Base-by-base conservation (phyloP, 1,140 invertebrate genomes). In the Aphaenogaster rudis region DNA sequence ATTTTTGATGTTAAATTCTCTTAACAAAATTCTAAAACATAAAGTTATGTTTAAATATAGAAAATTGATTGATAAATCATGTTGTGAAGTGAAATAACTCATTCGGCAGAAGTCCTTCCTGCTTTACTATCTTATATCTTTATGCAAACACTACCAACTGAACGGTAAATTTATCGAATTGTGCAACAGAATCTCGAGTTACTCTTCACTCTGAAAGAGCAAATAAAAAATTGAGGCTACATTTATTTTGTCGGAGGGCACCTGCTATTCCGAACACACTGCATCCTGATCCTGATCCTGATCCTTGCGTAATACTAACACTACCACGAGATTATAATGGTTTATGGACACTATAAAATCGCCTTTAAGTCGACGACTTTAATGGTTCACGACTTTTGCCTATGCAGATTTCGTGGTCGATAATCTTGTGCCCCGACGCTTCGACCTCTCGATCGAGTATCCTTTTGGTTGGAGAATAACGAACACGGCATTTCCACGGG, bases 341-440 rank as follows among this genome's bases (percentile, higher is more conserved):
- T 93, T 94, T 94, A 93, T 89, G 92, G 90, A 61, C 66, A 78
- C 88, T 86, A 86, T 94, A 94, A 94, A 94, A 92, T 93, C 86
- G 88, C 88, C 66, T 89, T 87, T 86, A 90, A 92, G 87, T 78
- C 90, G 86, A 76, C 89, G 91, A 93, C 92, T 93, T 93, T 93
- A 94, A 95, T 94, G 91, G 92, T 93, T 93, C 92, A 93, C 93
- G 92, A 93, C 93, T 94, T 91, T 94, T 92, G 88, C 89, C 93
- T 94, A 94, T 94, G 94, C 94, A 94, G 94, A 94, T 95, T 93
- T 92, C 89, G 92, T 89, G 89, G 88, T 84, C 91, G 94, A 94
- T 95, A 93, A 93, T 94, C 92, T 91, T 77, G 80, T 88, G 92
- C 91, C 87, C 90, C 79, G 87, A 74, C 79, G 76, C 78, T 88